Base-by-base conservation (phyloP, 2,113 vertebrate species). In the Gallinago undulata region DNA sequence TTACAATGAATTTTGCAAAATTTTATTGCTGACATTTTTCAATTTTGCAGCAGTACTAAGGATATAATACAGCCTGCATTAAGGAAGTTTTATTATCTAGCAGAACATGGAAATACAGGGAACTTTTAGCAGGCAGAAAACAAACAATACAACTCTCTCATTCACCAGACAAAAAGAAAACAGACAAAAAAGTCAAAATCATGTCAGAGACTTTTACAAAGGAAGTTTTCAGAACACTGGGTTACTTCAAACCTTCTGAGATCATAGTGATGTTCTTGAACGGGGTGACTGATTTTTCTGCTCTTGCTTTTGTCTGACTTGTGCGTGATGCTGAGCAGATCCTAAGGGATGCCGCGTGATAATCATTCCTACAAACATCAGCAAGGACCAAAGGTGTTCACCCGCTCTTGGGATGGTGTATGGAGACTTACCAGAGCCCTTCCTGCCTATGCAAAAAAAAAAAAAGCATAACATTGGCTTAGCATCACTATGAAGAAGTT, bases 11-110 rank as follows among this genome's bases (percentile, higher is more conserved):
- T 63, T 86, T 45, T 74, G 41, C 24, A 80, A 80, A 84, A 45
- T n/a, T 28, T 74, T 62, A 39, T 56, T 86, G 56, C 66, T 62
- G 59, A 76, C 50, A 66, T 88, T 95, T 95, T 45, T 93, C 72
- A 28, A 14, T 92, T 92, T 91, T 86, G 73, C 63, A 80, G 35
- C 59, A 57, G 33, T 45, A 57, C 93, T 79, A 72, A 76, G 39
- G 51, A 51, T 70, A 14, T 47, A 55, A 51, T 45, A 27, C 25
- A 81, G 62, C 68, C 33, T 67, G 57, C 43, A 60, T 72, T 91
- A 76, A 87, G 57, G 63, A 90, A 33, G 35, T 75, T 90, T 75
- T 90, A 48, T 94, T 76, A 62, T 35, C 63, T 62, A 90, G 35
- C 30, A 73, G 35, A 62, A 27, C 1, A 0, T 82, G 48, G 67